These are phyloP conservation scores for Drosophila tripunctata DNA, from an alignment of 2,888 invertebrate species.

Conservation along the genomic window DNA sequence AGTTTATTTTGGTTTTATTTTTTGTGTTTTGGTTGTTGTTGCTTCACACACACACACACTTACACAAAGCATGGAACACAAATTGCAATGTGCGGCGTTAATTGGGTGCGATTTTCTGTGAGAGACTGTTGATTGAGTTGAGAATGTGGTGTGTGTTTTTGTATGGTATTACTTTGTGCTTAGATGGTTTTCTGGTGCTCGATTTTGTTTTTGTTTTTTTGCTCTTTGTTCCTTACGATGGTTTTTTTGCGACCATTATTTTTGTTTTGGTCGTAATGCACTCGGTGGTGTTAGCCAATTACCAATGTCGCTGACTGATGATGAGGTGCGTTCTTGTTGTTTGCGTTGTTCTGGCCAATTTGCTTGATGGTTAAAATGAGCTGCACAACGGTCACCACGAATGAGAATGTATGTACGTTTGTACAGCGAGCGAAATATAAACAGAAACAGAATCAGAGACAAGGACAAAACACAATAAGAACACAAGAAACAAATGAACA, in stretches of 20 bases:
- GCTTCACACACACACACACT: slow-evolving; percentile 42
- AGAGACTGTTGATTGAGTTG: slow-evolving; percentile 19
- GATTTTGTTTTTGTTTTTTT: slow-evolving; percentile 18
- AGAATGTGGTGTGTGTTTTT: too few species aligned
- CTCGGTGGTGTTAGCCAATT: slow-evolving; percentile 74
- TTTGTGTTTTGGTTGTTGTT: slow-evolving; percentile 30
- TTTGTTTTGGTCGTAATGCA: slow-evolving; percentile 35
- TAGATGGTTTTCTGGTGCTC: slow-evolving; percentile 42
- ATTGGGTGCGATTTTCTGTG: slow-evolving; percentile 49
- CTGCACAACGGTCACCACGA: slow-evolving; percentile 36
- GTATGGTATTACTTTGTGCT: slow-evolving; percentile 35
- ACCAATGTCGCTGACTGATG: slow-evolving; percentile 73
- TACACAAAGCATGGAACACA: slow-evolving; percentile 67
- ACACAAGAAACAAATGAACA: slow-evolving; percentile 1
- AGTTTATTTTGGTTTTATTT: slow-evolving; percentile 31
- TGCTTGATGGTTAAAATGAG: slow-evolving; percentile 61
- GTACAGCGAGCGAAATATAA: slow-evolving; percentile 35
- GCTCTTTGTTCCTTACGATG: slow-evolving; percentile 18
- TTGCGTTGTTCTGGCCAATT: slow-evolving; percentile 64
- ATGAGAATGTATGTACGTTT: slow-evolving; percentile 14
- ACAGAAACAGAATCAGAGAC: slow-evolving; percentile 30
- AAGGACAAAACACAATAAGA: slow-evolving; percentile 13
- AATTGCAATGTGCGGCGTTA: slow-evolving; percentile 75
- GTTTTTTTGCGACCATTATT: too few species aligned
- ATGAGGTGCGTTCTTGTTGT: slow-evolving; percentile 59